Percentiles rank a stretch among this genome's conserved stretches.
These are phyloP conservation scores for Neomonachus schauinslandi DNA, from an alignment of 2,113 vertebrate genomes.

Conservation along the genomic window DNA sequence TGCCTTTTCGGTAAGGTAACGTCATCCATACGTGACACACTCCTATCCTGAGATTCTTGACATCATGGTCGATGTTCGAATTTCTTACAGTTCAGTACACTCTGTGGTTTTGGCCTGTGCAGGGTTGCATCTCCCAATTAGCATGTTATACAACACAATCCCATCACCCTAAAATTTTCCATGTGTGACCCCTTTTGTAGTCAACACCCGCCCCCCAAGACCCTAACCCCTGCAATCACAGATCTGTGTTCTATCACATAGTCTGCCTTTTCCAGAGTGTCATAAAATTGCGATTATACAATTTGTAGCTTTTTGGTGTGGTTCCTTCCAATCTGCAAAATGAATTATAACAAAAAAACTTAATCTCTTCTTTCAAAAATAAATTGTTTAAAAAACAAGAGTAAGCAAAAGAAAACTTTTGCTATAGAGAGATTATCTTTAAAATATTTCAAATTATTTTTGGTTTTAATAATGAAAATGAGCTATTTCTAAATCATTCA, in stretches of 20 bases:
- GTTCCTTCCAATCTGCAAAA: background rate
- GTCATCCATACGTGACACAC: no score
- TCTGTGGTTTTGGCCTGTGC: background rate
- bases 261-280: background rate
- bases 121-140: background rate
- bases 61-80: background rate
- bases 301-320: background rate
- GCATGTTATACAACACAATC: background rate
- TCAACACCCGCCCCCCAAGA: fast-evolving
- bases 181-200: background rate
- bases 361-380: background rate
- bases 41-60: background rate
- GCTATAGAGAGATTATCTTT: background rate
- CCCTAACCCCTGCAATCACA: no score
- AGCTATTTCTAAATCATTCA: constrained; percentile 41
- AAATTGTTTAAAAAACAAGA: background rate
- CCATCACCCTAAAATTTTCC: background rate
- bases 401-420: background rate
- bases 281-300: background rate
- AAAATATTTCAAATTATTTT: constrained; percentile 53
- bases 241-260: background rate
- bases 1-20: background rate
- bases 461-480: constrained; percentile 36
- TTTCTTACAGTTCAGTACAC: background rate
- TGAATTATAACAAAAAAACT: background rate